Conservation (phyloP, 2,888 invertebrate genomes). For the Sthenelais limicola region DNA sequence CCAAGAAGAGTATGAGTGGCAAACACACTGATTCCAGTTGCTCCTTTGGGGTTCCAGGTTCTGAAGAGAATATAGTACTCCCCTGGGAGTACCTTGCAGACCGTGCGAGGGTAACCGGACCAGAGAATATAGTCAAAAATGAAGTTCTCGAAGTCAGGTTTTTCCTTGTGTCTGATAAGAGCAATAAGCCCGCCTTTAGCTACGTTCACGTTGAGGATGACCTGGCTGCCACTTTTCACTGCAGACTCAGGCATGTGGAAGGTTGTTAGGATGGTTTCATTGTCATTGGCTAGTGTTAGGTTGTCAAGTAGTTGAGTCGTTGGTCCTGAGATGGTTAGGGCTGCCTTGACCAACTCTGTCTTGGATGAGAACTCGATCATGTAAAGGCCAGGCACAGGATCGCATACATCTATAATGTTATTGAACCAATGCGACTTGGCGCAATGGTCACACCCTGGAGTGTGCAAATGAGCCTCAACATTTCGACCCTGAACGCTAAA, state of each 20-base stretch:
- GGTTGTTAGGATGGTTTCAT: not conserved
- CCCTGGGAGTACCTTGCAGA: not conserved
- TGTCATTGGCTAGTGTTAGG: not conserved
- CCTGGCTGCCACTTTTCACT: constrained; percentile 3
- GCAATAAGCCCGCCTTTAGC: not conserved
- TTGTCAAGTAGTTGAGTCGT: not conserved
- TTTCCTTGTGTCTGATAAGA: not conserved
- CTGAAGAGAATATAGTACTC: not conserved
- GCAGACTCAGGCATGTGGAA: constrained; percentile 4
- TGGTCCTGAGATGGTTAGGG: not conserved
- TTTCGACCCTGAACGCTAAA: not conserved
- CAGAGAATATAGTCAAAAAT: not conserved
- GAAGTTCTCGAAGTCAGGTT: not conserved
- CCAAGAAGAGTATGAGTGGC: not conserved
- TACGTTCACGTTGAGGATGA: not conserved
- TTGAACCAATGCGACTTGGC: not conserved
- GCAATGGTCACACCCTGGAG: constrained; percentile 14
- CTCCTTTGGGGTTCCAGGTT: not conserved
- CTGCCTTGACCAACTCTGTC: constrained; percentile 3
- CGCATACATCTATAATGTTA: not conserved
- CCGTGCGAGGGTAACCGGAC: not conserved
- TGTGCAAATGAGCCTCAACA: not conserved
- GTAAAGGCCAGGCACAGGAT: not conserved
- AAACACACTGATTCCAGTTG: not conserved
- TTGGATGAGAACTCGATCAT: not conserved